These are phyloP conservation scores for Acrocephalus scirpaceus DNA, from an alignment of 2,797 vertebrate species.

Conservation along the genomic window DNA sequence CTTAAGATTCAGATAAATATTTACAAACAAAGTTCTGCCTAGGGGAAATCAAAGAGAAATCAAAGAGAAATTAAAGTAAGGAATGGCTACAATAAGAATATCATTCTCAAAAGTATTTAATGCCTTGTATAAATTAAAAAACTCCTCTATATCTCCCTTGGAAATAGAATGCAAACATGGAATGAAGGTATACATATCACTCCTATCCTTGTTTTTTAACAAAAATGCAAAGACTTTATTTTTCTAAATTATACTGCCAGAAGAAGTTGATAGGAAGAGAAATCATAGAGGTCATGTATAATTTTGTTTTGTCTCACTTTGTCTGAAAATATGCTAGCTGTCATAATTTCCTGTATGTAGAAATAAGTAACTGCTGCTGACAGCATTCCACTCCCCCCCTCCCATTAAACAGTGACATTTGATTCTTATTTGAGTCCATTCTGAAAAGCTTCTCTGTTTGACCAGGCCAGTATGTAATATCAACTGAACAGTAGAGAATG, in stretches of 20 bases:
- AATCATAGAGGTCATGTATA: not conserved
- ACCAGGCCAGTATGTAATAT: not conserved
- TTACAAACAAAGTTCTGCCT: slow-evolving; percentile 21
- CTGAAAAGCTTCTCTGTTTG: not conserved
- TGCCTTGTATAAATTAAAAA: not conserved
- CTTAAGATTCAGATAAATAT: slow-evolving; percentile 11
- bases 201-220: not conserved
- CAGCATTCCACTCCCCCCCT: not conserved
- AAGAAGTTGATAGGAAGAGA: not conserved
- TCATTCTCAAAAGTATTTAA: not conserved
- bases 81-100: not conserved
- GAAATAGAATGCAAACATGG: not conserved
- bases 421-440: not conserved
- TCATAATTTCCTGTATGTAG: not conserved
- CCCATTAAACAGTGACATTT: not conserved
- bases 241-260: not conserved
- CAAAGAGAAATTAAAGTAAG: slow-evolving; percentile 11
- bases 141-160: not conserved
- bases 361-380: not conserved
- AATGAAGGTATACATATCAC: not conserved
- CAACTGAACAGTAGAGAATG: not conserved
- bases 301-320: not conserved
- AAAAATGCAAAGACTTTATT: not conserved
- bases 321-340: not conserved
- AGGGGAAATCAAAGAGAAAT: slow-evolving; percentile 16